These are phyloP conservation scores for Dorcus hopei DNA, from an alignment of 2,888 invertebrate genomes.

Conservation along the genomic window DNA sequence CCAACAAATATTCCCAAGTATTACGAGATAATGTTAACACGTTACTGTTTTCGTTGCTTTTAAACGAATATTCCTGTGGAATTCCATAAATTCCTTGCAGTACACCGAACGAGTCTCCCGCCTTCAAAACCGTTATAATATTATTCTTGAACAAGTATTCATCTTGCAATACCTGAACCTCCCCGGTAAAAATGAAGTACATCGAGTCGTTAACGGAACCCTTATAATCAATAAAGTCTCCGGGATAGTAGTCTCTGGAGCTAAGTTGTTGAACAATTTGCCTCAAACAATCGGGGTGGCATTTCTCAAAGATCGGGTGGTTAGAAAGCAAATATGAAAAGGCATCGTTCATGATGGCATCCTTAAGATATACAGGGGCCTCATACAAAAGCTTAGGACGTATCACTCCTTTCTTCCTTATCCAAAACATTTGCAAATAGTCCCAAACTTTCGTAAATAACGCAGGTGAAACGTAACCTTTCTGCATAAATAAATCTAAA, in stretches of 20 bases:
- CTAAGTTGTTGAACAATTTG: conserved; percentile 13
- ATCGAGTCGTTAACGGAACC: conserved; percentile 19
- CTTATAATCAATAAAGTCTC: conserved; percentile 18
- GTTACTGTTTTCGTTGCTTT: conserved; percentile 5
- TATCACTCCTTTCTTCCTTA: conserved; percentile 4
- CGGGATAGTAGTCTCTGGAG: conserved; percentile 12
- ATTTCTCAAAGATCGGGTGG: conserved; percentile 18
- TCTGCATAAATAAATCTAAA: conserved; percentile 12
- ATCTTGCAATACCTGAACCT: conserved; percentile 20
- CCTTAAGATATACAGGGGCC: conserved; percentile 21
- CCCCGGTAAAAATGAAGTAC: conserved; percentile 22
- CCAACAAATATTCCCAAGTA: conserved; percentile 20
- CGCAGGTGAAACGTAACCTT: conserved; percentile 11
- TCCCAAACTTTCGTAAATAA: conserved; percentile 6
- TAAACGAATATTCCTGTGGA: conserved; percentile 17
- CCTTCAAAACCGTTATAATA: conserved; percentile 12
- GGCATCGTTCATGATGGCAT: conserved; percentile 17
- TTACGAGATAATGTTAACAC: conserved; percentile 12
- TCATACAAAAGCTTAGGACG: conserved; percentile 8
- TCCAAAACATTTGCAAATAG: conserved; percentile 12
- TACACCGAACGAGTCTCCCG: conserved; percentile 21
- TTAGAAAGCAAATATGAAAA: conserved; percentile 15
- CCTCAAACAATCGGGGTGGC: conserved; percentile 20
- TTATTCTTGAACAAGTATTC: conserved; percentile 15
- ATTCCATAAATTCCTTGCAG: conserved; percentile 13